phyloP scores from a whole-genome alignment of 2,797 vertebrate genomes.

The Lepilemur ruficaudatus region DNA sequence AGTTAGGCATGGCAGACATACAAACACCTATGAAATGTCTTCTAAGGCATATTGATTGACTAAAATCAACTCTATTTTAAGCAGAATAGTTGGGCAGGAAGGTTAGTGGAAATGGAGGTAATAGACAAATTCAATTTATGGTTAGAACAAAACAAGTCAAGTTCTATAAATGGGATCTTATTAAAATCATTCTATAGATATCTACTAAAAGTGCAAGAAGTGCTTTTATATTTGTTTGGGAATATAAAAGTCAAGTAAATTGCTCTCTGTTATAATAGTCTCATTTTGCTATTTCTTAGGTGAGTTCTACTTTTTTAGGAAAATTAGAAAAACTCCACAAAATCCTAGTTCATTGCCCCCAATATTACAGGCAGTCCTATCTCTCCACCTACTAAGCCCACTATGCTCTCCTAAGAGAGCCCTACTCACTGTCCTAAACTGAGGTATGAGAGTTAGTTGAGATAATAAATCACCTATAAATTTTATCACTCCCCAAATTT shows the following conservation, averaged over 20 bases:
- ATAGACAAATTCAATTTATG: not conserved
- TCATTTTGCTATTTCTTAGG: not conserved
- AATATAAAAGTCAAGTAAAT: not conserved
- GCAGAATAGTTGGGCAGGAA: not conserved
- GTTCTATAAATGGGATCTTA: not conserved
- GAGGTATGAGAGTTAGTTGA: not conserved
- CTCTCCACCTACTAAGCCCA: not conserved
- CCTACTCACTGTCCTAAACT: not conserved
- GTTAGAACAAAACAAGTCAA: not conserved
- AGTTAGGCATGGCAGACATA: not conserved
- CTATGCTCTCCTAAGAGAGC: not conserved
- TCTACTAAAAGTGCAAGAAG: not conserved
- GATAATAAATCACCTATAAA: not conserved
- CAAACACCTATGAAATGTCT: not conserved
- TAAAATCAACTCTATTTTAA: not conserved
- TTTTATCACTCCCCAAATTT: not conserved
- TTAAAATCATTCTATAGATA: not conserved
- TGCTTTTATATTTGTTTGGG: not conserved
- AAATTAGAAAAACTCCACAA: not conserved
- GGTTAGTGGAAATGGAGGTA: not conserved
- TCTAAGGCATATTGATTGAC: not conserved
- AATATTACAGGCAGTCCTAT: not conserved
- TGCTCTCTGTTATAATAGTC: not conserved
- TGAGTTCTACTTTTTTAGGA: not conserved
- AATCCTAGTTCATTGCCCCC: not conserved